Base-by-base conservation (phyloP, 2,888 invertebrate genomes). In the Plemyria rubiginata region DNA sequence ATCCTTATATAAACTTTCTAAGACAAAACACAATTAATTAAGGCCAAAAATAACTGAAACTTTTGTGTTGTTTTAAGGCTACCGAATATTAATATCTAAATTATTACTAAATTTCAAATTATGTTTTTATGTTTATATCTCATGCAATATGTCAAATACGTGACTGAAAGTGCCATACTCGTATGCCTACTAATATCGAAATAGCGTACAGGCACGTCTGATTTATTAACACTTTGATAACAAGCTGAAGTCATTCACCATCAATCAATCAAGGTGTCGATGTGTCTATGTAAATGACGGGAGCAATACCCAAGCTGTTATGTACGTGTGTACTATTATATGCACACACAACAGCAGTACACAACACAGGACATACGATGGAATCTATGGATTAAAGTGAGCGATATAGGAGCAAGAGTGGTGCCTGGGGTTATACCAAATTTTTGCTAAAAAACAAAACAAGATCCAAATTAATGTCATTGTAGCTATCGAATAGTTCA, bases 191-290 rank as follows among this genome's bases (percentile, higher is more conserved):
- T 53, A 54, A 58, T 64, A 67, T 56, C 56, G 65, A 58, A 67
- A 65, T 65, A 66, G 57, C 65, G 62, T 62, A 64, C 58, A 55
- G 56, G 60, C 69, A 66, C 59, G 67, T 70, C 70, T 79, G 76
- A 80, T 81, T 79, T 79, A 81, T 80, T 75, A 73, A 71, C 75
- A 70, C 67, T 75, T 72, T 72, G 79, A 80, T 80, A 80, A 77
- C 75, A 75, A 70, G 70, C 76, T 72, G 73, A 77, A 81, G 78
- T 77, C 77, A 74, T 73, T 78, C 72, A 61, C 74, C 72, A 80
- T 81, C 76, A 74, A 81, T 80, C 81, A 81, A 77, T 80, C 79
- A 78, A 75, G 72, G 68, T 75, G 80, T 80, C 76, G 71, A 70
- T 78, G 66, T 71, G 74, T 72, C 72, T 75, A 80, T 80, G 80